Evolutionary conservation across 2,113 vertebrate genomes (phyloP), one percentile per base, ranked within the genome.

Genomic region (Hypanus sabinus): DNA sequence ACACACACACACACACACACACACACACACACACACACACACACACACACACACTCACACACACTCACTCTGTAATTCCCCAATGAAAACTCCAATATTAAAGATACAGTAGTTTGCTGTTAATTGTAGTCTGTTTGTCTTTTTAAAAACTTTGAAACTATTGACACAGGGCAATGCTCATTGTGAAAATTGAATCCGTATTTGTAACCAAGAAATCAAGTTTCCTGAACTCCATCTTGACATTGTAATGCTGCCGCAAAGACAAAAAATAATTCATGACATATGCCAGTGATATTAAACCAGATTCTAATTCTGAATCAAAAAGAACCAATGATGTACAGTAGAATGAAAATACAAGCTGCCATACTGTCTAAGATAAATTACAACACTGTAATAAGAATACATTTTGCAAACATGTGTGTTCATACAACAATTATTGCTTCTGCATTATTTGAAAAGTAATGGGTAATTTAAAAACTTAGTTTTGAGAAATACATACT

Each of bases 101-200:
- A 87, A 65, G 60, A 62, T 90, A 65, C 60, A 90, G 85, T 90
- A 90, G 65, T 90, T 90, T 90, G 60, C 60, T 65, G 85, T 65
- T 90, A 90, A 90, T 90, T 90, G 85, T 62, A 18, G 68, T 18
- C 68, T 70, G 68, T 88, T 7, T n/a, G 85, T 90, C 14, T 68
- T 16, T 88, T 88, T 88, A 8, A 62, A 65, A 65, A 90, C 60
- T 65, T 90, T 90, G 60, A 22, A 65, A 90, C 85, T 62, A 24
- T n/a, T 88, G 55, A 57, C 57, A 68, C 60, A 65, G 60, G 85
- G 30, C 85, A 65, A n/a, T 33, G 27, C 60, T 65, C 30, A 90
- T 65, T 90, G 22, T 8, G 80, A 2, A 83, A n/a, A 20, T 33
- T 16, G 60, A 90, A 90, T 60, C 33, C 30, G 38, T 27, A 60